phyloP scores from a whole-genome alignment of 2,888 invertebrate genomes.

The Lissocephala sabroskyi region DNA sequence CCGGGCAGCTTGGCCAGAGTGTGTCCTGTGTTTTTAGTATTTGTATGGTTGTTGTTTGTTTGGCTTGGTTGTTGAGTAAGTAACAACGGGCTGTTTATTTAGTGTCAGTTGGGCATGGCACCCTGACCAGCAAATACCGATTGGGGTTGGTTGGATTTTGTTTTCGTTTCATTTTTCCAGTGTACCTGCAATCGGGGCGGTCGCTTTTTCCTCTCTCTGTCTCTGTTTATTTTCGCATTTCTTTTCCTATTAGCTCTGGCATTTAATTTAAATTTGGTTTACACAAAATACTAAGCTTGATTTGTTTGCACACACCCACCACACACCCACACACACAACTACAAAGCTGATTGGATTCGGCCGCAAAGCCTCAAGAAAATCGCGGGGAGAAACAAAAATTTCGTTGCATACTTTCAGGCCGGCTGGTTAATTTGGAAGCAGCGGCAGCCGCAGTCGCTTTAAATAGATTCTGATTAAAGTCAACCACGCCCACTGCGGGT shows the following conservation, averaged over 20 bases:
- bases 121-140: not conserved
- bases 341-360: no score
- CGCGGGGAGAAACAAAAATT: conserved; percentile 4
- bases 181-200: no score
- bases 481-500: no score
- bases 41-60: conserved; percentile 34
- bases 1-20: conserved; percentile 9
- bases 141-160: conserved; percentile 30
- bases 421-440: not conserved
- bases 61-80: conserved; percentile 61
- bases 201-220: conserved; percentile 1
- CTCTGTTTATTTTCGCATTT: not conserved
- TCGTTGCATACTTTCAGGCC: conserved; percentile 49
- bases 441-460: no score
- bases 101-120: conserved; percentile 54
- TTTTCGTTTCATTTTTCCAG: conserved; percentile 51
- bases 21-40: conserved; percentile 26
- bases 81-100: conserved; percentile 61
- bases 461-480: not conserved
- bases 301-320: no score
- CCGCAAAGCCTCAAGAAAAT: no score
- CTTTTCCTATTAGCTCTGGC: conserved; percentile 38
- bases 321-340: no score
- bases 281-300: conserved; percentile 9
- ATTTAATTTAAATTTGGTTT: conserved; percentile 43